Evolutionary conservation across 2,888 invertebrate genomes (phyloP).

Genomic region (Folsomia manolachei): DNA sequence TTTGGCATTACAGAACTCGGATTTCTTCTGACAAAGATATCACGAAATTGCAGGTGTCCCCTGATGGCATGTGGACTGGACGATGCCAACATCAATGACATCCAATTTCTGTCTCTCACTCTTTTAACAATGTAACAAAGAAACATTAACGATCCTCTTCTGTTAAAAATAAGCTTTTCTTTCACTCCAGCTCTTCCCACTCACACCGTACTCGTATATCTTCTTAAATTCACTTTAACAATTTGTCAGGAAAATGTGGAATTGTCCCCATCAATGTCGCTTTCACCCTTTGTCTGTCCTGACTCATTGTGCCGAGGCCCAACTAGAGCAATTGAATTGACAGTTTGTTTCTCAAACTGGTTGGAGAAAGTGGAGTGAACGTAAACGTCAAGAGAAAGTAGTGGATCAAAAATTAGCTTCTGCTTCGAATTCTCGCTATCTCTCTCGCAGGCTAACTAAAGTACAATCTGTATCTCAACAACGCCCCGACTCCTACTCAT

Average conservation of each 20-base stretch:
- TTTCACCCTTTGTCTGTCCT: too few species aligned
- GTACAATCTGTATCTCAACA: too few species aligned
- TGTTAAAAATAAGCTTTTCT: neutral
- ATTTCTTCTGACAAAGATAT: neutral
- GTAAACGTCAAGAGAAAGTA: neutral
- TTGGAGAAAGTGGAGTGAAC: neutral
- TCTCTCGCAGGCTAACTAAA: too few species aligned
- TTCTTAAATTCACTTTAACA: too few species aligned
- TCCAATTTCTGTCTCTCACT: neutral
- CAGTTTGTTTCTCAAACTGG: neutral
- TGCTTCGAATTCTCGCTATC: neutral
- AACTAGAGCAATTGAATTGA: conserved; percentile 5
- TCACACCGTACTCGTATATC: neutral
- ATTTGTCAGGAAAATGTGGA: neutral
- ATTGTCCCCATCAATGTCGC: too few species aligned
- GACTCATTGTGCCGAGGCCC: neutral
- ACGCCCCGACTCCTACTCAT: too few species aligned
- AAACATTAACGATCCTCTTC: neutral
- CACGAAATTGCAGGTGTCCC: neutral
- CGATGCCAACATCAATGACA: too few species aligned
- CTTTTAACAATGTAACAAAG: neutral
- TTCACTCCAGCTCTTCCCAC: neutral
- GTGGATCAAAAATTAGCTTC: neutral
- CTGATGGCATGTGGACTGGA: too few species aligned
- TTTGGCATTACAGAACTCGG: too few species aligned